phyloP scores from a whole-genome alignment of 1,140 invertebrate species.

The Uloborus diversus region DNA sequence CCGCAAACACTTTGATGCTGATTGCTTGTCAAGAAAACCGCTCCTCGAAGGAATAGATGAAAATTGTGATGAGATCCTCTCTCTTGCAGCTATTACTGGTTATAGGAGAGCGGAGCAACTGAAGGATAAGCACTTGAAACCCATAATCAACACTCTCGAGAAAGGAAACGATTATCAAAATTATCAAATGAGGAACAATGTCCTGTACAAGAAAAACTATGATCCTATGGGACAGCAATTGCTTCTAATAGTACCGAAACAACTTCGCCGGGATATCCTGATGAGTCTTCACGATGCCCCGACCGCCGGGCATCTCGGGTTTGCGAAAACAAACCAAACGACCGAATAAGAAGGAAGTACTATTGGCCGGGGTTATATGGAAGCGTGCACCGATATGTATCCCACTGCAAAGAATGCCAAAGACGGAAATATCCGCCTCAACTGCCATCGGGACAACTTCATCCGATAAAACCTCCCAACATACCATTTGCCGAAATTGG shows the following conservation, averaged over 20 bases:
- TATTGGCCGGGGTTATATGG: not conserved
- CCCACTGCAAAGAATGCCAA: not conserved
- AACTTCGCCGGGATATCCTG: not conserved
- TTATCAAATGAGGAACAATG: too few species aligned
- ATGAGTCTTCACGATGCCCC: not conserved
- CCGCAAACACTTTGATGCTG: too few species aligned
- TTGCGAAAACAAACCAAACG: not conserved
- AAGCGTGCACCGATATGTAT: not conserved
- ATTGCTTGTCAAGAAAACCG: too few species aligned
- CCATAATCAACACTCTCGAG: too few species aligned
- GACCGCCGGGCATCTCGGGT: conserved; percentile 6
- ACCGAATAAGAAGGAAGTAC: not conserved
- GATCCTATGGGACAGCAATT: not conserved
- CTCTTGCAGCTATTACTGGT: too few species aligned
- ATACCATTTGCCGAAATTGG: not conserved
- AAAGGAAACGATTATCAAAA: not conserved
- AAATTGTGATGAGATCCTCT: not conserved
- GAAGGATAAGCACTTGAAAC: too few species aligned
- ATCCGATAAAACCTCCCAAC: too few species aligned
- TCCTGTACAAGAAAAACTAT: not conserved
- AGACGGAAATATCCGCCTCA: not conserved
- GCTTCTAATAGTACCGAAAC: not conserved
- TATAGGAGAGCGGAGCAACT: too few species aligned
- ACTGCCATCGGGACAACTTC: not conserved
- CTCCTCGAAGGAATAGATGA: too few species aligned